These are phyloP conservation scores for Spinibarbus caldwelli DNA, from an alignment of 2,797 vertebrate species.

Conservation along the genomic window DNA sequence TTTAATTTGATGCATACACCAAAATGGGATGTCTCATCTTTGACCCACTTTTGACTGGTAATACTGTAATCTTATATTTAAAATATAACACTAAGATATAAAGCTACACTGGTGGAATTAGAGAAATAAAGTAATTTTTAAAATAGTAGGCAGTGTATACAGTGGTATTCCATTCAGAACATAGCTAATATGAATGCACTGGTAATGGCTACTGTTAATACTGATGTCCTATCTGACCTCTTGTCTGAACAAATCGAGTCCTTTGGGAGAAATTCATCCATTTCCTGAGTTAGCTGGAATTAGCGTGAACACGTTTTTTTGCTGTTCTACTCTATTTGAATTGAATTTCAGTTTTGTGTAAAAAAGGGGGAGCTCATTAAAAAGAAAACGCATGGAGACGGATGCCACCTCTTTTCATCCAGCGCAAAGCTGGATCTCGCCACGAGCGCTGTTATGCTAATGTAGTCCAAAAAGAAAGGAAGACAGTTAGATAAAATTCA, in stretches of 20 bases:
- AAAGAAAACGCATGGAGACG: conserved; percentile 21
- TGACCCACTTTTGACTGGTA: not conserved
- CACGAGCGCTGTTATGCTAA: conserved; percentile 40
- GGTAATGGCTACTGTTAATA: conserved; percentile 26
- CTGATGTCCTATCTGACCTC: conserved; percentile 27
- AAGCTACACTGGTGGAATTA: too few species aligned
- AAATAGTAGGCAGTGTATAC: not conserved
- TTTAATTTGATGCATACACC: too few species aligned
- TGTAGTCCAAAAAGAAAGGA: conserved; percentile 24
- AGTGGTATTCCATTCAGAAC: not conserved
- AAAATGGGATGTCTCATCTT: not conserved
- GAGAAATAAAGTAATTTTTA: too few species aligned
- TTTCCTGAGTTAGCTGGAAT: conserved; percentile 31
- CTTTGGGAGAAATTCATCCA: conserved; percentile 34
- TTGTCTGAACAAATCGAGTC: conserved; percentile 37
- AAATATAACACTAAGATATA: too few species aligned
- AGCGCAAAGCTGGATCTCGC: conserved; percentile 9
- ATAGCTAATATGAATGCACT: conserved; percentile 19
- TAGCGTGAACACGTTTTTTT: conserved; percentile 20
- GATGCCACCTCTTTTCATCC: conserved; percentile 41
- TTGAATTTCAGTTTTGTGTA: conserved; percentile 28
- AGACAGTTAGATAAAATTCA: conserved; percentile 39
- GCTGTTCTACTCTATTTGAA: conserved; percentile 26
- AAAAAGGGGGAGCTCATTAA: conserved; percentile 30
- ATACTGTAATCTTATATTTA: too few species aligned